A percentile compares a stretch with the other conserved stretches of the same genome.
Evolutionary conservation across 1,140 invertebrate species (phyloP).

Genomic region (Aethina tumida): DNA sequence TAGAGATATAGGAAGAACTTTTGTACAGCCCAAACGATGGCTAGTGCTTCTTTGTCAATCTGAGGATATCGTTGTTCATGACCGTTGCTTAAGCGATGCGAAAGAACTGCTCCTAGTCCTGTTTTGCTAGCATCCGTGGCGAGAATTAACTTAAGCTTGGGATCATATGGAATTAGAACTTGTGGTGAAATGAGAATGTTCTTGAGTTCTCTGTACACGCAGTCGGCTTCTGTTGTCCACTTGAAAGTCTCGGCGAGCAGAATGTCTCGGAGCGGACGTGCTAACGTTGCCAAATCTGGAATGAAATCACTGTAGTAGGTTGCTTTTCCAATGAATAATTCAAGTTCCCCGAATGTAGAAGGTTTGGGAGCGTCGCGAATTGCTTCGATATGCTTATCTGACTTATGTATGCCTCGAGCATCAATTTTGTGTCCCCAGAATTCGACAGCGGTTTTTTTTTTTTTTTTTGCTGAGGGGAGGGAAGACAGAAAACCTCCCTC

Average conservation of each 20-base stretch:
- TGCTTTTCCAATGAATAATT: background rate
- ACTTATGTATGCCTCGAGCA: too few relatives aligned
- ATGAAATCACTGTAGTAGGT: too few relatives aligned
- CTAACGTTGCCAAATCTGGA: background rate
- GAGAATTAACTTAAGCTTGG: too few relatives aligned
- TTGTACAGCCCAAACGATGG: conserved; percentile 36
- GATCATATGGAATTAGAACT: conserved; percentile 19
- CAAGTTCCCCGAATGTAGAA: background rate
- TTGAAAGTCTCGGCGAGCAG: too few relatives aligned
- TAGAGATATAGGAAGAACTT: conserved; percentile 33
- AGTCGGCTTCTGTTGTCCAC: conserved; percentile 10
- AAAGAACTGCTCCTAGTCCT: conserved; percentile 16
- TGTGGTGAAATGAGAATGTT: conserved; percentile 12
- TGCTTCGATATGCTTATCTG: background rate
- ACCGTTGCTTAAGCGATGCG: conserved; percentile 6
- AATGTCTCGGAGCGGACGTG: background rate
- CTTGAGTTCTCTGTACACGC: conserved; percentile 9
- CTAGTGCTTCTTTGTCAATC: conserved; percentile 41
- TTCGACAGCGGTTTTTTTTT: too few relatives aligned
- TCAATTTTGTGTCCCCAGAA: too few relatives aligned
- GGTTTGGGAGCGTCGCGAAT: too few relatives aligned
- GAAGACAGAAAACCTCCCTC: too few relatives aligned
- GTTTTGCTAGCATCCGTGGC: conserved; percentile 20
- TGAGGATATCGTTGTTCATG: conserved; percentile 37
- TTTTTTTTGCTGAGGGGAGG: too few relatives aligned